Percentiles rank a stretch among this genome's conserved stretches.
Conservation (phyloP, 2,888 invertebrate species). For the Electrophaes corylata region DNA sequence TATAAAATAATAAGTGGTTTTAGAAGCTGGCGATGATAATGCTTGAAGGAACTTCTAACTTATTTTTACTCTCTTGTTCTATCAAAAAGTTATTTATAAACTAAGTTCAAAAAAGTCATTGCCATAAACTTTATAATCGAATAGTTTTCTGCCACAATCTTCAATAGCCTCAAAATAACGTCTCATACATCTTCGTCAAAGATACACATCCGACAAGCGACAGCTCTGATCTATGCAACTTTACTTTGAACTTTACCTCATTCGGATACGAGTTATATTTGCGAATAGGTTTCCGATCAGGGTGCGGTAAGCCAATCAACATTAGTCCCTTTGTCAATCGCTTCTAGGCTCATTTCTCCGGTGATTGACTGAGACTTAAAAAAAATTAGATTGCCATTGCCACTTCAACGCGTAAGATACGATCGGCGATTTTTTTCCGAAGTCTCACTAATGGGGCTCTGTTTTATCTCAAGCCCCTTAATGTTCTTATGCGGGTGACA, state of each 20-base stretch:
- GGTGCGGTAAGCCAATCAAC: slow-evolving; percentile 72
- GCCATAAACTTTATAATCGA: slow-evolving; percentile 3
- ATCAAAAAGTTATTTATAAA: no score
- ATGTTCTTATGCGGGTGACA: slow-evolving; percentile 81
- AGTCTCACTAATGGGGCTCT: slow-evolving; percentile 77
- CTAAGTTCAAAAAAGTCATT: neutral
- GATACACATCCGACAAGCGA: slow-evolving; percentile 57
- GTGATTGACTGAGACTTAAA: slow-evolving; percentile 77
- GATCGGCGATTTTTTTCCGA: slow-evolving; percentile 71
- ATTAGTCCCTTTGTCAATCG: slow-evolving; percentile 74
- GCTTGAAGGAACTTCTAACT: no score
- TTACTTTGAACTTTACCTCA: slow-evolving; percentile 43
- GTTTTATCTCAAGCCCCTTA: slow-evolving; percentile 81
- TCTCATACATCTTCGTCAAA: slow-evolving; percentile 73
- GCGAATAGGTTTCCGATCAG: slow-evolving; percentile 23
- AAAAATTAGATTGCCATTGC: slow-evolving; percentile 81
- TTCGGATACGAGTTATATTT: slow-evolving; percentile 43
- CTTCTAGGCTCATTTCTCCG: slow-evolving; percentile 76
- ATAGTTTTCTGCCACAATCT: slow-evolving; percentile 21
- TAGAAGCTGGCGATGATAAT: no score
- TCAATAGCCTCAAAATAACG: slow-evolving; percentile 5
- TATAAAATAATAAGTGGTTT: no score
- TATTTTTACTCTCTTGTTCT: no score
- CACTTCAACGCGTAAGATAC: slow-evolving; percentile 75
- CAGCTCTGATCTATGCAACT: slow-evolving; percentile 38